phyloP scores from a whole-genome alignment of 2,888 invertebrate species.

The Drosophila formosana region DNA sequence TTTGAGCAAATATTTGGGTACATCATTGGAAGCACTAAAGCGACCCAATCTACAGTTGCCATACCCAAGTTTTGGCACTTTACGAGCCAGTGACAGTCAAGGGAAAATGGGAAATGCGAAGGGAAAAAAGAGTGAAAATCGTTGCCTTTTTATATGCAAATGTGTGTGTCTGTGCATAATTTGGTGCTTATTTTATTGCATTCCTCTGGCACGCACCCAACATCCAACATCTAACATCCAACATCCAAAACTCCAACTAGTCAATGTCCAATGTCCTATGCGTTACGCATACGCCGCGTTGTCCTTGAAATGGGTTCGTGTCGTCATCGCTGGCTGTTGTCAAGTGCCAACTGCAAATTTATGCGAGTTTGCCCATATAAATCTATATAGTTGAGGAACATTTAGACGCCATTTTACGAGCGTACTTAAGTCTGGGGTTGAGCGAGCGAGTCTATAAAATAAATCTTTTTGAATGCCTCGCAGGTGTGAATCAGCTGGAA shows the following conservation, averaged over 20 bases:
- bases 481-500: conserved; percentile 21
- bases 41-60: conserved; percentile 1
- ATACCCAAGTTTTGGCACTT: conserved; percentile 23
- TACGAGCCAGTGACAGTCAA: conserved; percentile 22
- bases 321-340: conserved; percentile 45
- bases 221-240: conserved; percentile 19
- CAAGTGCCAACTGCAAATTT: conserved; percentile 57
- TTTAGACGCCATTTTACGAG: conserved; percentile 38
- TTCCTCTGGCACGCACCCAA: conserved; percentile 61
- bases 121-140: conserved; percentile 19
- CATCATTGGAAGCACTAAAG: conserved; percentile 26
- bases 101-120: conserved; percentile 3
- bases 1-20: conserved; percentile 47
- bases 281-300: conserved; percentile 47
- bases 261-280: conserved; percentile 20
- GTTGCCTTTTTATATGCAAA: conserved; percentile 55
- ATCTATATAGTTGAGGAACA: conserved; percentile 38
- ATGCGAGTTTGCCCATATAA: conserved; percentile 57
- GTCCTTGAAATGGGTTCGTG: conserved; percentile 56
- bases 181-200: conserved; percentile 62
- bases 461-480: conserved; percentile 19
- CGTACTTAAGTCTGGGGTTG: conserved; percentile 19
- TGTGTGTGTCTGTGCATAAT: conserved; percentile 64
- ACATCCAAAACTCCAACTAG: conserved; percentile 3
- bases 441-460: conserved; percentile 38